Conservation (phyloP, 2,113 vertebrate genomes). For the Fukomys damarensis region DNA sequence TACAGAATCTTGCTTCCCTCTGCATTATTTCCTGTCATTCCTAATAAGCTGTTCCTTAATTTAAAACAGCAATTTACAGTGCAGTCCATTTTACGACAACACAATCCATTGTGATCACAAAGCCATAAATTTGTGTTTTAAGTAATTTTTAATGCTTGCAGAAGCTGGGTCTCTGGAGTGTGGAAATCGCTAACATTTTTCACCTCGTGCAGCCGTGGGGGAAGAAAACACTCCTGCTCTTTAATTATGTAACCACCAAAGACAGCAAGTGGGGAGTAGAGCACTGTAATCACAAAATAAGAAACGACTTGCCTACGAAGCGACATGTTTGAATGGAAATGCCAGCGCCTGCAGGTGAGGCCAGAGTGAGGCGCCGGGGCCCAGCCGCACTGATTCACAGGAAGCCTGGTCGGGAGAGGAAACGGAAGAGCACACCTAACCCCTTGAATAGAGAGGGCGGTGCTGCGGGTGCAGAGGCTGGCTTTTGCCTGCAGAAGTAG, state of each 20-base stretch:
- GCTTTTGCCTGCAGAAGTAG: accelerated
- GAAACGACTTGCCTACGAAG: constrained; percentile 40
- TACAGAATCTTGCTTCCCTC: constrained; percentile 81
- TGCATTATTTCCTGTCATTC: constrained; percentile 80
- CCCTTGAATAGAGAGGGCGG: neutral
- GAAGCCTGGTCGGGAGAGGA: neutral
- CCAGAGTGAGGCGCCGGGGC: neutral
- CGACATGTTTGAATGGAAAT: neutral
- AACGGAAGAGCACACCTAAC: neutral
- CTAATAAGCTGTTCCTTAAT: constrained; percentile 87
- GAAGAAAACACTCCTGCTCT: constrained; percentile 76
- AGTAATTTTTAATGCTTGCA: constrained; percentile 88
- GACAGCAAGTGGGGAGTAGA: constrained; percentile 63
- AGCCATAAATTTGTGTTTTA: constrained; percentile 87
- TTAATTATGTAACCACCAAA: constrained; percentile 83
- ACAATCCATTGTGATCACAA: constrained; percentile 85
- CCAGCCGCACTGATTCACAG: neutral
- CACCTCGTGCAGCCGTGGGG: constrained; percentile 81
- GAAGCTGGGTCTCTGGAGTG: constrained; percentile 87
- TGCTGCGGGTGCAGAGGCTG: accelerated
- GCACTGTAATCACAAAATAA: constrained; percentile 71
- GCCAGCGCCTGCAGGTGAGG: neutral
- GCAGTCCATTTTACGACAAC: constrained; percentile 87
- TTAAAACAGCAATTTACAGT: constrained; percentile 87
- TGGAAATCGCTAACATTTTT: constrained; percentile 89